Base-by-base conservation (phyloP, 2,888 invertebrate genomes). In the Sepiola atlantica region DNA sequence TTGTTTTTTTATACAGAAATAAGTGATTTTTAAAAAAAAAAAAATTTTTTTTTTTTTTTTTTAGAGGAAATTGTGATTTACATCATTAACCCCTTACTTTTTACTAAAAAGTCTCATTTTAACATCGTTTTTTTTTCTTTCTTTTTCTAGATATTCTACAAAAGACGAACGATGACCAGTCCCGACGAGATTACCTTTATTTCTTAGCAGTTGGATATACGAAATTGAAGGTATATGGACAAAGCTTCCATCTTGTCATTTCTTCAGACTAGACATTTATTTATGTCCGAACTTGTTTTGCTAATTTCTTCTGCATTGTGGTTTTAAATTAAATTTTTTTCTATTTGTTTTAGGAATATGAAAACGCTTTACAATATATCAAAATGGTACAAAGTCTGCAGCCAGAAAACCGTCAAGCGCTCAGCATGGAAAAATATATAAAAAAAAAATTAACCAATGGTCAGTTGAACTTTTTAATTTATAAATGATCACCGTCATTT, bases 141-240 rank as follows among this genome's bases (percentile, higher is more conserved):
- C 91, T 24, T 94, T 45, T 96, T 96, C 61, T 95, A 98, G 98
- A 97, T 95, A 96, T 98, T 35, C 97, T 97, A 94, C 96, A 97
- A 55, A 96, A 97, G 94, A 96, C 96, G 24, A 98, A 98, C 96
- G 98, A 98, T 45, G 98, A 98, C 16, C 97, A 97, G 92, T 98
- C 98, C 94, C 98, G 98, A 97, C 98, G 99, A 95, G 99, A 99
- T 97, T 99, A 99, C 97, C 98, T 99, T 94, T 99, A 99, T 98
- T 99, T 99, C 97, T 98, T 99, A 97, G 98, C 99, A 14, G 98
- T 99, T 96, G 99, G 99, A 95, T 98, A 98, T 97, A 99, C 99
- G 4, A 98, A 99, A 97, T 98, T 99, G 96, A 99, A 99, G 97
- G 98, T 98, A 96, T 54, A 54, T 21, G n/a, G 28, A 14, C 24